Evolutionary conservation across 2,888 invertebrate genomes (phyloP).

Genomic region (Aphidoletes aphidimyza): DNA sequence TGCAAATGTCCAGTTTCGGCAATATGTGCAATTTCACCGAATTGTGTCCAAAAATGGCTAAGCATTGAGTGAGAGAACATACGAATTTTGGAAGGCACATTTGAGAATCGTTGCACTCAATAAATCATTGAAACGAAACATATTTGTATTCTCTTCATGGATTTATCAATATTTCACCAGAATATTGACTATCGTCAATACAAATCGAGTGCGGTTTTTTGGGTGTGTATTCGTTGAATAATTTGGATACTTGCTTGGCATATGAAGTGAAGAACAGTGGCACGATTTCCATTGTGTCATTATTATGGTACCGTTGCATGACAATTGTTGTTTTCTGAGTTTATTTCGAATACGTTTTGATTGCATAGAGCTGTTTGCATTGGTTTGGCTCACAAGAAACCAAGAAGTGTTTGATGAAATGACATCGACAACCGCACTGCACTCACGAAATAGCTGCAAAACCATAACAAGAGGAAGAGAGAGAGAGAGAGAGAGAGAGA

Average conservation of each 20-base stretch:
- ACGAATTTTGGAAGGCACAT: neutral
- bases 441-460: neutral
- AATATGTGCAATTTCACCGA: neutral
- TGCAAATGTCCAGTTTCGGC: neutral
- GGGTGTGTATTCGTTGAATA: neutral
- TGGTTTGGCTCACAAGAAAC: neutral
- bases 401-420: neutral
- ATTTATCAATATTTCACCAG: neutral
- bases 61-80: neutral
- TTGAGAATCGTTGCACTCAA: neutral
- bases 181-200: neutral
- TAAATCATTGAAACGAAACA: neutral
- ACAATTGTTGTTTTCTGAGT: slow-evolving; percentile 6
- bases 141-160: neutral
- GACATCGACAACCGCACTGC: neutral
- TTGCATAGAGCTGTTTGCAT: neutral
- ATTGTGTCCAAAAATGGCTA: neutral
- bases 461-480: neutral
- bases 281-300: neutral
- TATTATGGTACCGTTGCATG: neutral
- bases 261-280: neutral
- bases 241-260: neutral
- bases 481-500: too few species aligned
- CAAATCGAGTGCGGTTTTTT: neutral
- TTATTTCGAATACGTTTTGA: slow-evolving; percentile 4